These are phyloP conservation scores for Monochamus alternatus DNA, from an alignment of 2,888 invertebrate species.

Conservation along the genomic window DNA sequence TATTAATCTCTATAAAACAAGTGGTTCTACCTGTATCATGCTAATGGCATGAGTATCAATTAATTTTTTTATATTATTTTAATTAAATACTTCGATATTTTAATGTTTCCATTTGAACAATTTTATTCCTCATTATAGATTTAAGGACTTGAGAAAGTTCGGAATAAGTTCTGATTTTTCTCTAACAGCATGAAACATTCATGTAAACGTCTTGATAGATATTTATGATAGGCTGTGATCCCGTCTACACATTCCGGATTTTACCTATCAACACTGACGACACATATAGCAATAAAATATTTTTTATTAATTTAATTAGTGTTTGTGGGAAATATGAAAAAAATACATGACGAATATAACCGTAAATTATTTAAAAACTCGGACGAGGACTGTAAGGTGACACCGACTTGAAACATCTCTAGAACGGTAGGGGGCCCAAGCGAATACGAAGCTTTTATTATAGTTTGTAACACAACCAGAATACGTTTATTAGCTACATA, in stretches of 20 bases:
- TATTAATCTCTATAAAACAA: no score
- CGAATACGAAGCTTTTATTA: constrained; percentile 63
- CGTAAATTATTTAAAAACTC: constrained; percentile 62
- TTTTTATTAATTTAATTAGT: constrained; percentile 39
- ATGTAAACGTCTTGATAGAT: no score
- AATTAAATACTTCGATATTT: no score
- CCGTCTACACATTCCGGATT: neutral
- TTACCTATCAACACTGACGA: constrained; percentile 29
- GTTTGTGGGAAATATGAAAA: constrained; percentile 35
- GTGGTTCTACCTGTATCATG: no score
- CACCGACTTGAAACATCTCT: constrained; percentile 62
- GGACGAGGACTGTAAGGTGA: constrained; percentile 64
- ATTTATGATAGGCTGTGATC: no score
- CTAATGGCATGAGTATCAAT: no score
- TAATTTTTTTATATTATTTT: no score
- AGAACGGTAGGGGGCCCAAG: constrained; percentile 60
- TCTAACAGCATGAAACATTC: no score
- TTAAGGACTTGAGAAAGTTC: no score
- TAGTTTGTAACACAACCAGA: constrained; percentile 58
- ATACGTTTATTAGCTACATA: constrained; percentile 59
- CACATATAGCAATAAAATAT: constrained; percentile 20
- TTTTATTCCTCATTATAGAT: no score
- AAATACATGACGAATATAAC: constrained; percentile 49
- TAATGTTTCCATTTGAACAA: no score
- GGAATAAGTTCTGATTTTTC: no score